Base-by-base conservation (phyloP, 2,888 invertebrate genomes). In the Laspeyria flexula region DNA sequence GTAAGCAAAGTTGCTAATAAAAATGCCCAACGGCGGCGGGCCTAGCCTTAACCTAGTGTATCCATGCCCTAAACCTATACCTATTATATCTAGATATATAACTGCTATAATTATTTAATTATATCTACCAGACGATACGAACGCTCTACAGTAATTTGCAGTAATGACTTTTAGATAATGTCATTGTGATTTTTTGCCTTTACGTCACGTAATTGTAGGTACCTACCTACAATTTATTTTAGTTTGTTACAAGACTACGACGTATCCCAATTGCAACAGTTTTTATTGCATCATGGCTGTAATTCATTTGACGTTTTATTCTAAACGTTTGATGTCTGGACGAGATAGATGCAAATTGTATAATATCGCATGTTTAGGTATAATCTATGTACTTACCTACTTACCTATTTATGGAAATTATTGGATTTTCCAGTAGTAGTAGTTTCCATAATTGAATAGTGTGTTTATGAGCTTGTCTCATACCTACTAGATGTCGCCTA, bases 101-200 rank as follows among this genome's bases (percentile, higher is more conserved):
- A 62, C 51, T 35, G 45, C 44, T 55, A 43, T 48, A 65, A 51
- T 56, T 54, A 49, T 43, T 48, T 25, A 39, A 27, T 21, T 30
- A 41, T 51, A 47, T 15, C 34, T 39, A 40, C 18, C 10, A 23
- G 10, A 6, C 27, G 4, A 21, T 21, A 21, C 21, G n/a, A n/a
- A 21, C 21, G 5, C 5, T 21, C 21, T 21, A 3, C 5, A 2
- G 5, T 2, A 21, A 5, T 21, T 21, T 21, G 21, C 21, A 21
- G 21, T 21, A 68, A 61, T 65, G 51, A 68, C 55, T 55, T 61
- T 61, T 51, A 52, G 58, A 65, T 68, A 68, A 55, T 59, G 57
- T 54, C 58, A 58, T 59, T 60, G 54, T 64, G 33, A 29, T 53
- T 60, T 60, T 41, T 47, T 41, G 39, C 30, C 11, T 27, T 34